phyloP scores from a whole-genome alignment of 92 coral and sea anemone genomes.

The Epizoanthus illoricatus region DNA sequence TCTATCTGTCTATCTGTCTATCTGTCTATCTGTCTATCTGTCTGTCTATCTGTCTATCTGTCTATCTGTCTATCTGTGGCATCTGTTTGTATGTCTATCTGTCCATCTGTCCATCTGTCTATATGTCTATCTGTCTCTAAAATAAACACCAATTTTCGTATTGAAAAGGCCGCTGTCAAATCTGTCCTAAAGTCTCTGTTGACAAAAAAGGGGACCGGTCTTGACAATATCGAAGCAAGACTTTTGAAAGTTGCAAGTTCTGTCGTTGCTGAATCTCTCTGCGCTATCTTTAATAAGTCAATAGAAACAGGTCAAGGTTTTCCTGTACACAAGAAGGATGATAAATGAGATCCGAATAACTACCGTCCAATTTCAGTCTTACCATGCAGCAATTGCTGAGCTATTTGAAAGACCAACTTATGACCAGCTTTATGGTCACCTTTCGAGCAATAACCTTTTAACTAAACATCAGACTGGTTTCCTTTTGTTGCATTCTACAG shows the following conservation, averaged over 20 bases:
- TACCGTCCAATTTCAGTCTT: background rate
- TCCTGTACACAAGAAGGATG: background rate
- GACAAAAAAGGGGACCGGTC: background rate
- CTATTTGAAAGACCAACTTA: background rate
- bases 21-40: too few species aligned
- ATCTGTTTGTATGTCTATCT: too few species aligned
- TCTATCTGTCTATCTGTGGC: too few species aligned
- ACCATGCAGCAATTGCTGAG: background rate
- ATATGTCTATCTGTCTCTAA: too few species aligned
- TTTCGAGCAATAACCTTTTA: background rate
- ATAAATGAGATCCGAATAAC: background rate
- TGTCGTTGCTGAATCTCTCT: slow-evolving; percentile 5
- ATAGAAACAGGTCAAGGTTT: slow-evolving; percentile 9
- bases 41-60: too few species aligned
- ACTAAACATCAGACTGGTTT: slow-evolving; percentile 12
- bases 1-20: too few species aligned
- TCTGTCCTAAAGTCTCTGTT: background rate
- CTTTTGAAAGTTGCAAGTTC: slow-evolving; percentile 5
- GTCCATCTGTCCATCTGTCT: too few species aligned
- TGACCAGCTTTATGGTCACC: background rate
- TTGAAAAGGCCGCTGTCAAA: background rate
- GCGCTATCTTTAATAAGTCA: slow-evolving; percentile 4
- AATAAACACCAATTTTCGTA: background rate
- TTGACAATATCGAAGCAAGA: slow-evolving; percentile 5
- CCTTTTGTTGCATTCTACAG: background rate